phyloP scores from a whole-genome alignment of 1,140 invertebrate genomes.

The Neodiprion pinetum region DNA sequence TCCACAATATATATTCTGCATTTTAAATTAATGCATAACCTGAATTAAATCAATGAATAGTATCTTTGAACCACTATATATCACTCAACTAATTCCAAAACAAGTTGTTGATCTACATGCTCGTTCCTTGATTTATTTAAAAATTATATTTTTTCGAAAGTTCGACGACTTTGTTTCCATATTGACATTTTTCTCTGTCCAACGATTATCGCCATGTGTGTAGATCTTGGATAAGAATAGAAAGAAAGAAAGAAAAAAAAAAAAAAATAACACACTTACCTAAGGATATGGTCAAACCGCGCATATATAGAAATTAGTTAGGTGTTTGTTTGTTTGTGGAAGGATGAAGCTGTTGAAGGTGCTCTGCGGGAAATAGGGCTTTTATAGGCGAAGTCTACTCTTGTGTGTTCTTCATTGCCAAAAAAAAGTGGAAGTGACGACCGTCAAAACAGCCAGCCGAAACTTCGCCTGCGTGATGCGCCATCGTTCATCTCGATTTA shows the following conservation, averaged over 20 bases:
- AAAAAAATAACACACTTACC: background rate
- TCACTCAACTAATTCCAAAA: too few relatives aligned
- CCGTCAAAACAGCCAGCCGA: conserved; percentile 36
- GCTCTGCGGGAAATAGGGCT: conserved; percentile 83
- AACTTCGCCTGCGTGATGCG: conserved; percentile 40
- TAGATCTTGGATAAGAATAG: background rate
- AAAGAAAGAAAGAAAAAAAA: background rate
- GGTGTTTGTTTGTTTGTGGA: conserved; percentile 60
- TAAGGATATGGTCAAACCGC: conserved; percentile 19
- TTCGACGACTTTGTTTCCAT: too few relatives aligned
- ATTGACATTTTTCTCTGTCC: too few relatives aligned
- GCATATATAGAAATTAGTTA: conserved; percentile 48
- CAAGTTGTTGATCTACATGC: too few relatives aligned
- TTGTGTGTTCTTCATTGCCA: conserved; percentile 43
- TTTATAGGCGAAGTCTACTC: conserved; percentile 63
- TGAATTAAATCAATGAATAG: too few relatives aligned
- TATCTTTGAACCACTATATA: too few relatives aligned
- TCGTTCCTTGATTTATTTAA: too few relatives aligned
- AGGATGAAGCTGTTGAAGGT: conserved; percentile 85
- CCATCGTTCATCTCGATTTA: conserved; percentile 35
- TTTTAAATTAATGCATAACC: too few relatives aligned
- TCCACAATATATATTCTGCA: too few relatives aligned
- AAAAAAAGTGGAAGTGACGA: conserved; percentile 39
- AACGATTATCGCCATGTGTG: background rate
- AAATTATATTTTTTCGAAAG: too few relatives aligned